Percentiles rank a stretch among this genome's conserved stretches.
These are phyloP conservation scores for Zaprionus obscuricornis DNA, from an alignment of 2,888 invertebrate species.

Conservation along the genomic window DNA sequence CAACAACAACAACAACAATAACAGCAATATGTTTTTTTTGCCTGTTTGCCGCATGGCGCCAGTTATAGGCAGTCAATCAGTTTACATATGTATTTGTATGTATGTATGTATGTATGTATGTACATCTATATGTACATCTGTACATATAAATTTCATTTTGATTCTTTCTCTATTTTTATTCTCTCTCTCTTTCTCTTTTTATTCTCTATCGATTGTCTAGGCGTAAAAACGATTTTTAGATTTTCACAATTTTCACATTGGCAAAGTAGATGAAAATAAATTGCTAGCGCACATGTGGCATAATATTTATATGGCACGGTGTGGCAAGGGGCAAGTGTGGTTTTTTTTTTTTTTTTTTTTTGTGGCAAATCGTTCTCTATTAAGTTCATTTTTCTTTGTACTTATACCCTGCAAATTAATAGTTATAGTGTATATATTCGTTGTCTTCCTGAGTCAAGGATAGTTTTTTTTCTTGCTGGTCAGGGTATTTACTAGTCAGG, in stretches of 20 bases:
- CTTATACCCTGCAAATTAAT: not conserved
- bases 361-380: not conserved
- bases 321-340: conserved; percentile 32
- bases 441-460: too few relatives aligned
- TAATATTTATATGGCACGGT: conserved; percentile 76
- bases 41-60: too few relatives aligned
- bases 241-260: conserved; percentile 57
- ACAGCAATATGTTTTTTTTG: conserved; percentile 2
- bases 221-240: conserved; percentile 70
- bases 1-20: conserved; percentile 14
- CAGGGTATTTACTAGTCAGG: too few relatives aligned
- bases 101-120: too few relatives aligned
- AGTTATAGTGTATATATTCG: not conserved
- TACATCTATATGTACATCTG: too few relatives aligned
- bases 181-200: too few relatives aligned
- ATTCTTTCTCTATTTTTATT: too few relatives aligned
- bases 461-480: too few relatives aligned
- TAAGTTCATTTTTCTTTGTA: not conserved
- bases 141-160: too few relatives aligned
- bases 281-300: conserved; percentile 72
- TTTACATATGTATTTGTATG: too few relatives aligned
- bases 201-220: conserved; percentile 71
- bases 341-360: too few relatives aligned
- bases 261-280: conserved; percentile 72
- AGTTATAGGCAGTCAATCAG: too few relatives aligned